These are phyloP conservation scores for Litocranius walleri DNA, from an alignment of 2,113 vertebrate species.

Conservation along the genomic window DNA sequence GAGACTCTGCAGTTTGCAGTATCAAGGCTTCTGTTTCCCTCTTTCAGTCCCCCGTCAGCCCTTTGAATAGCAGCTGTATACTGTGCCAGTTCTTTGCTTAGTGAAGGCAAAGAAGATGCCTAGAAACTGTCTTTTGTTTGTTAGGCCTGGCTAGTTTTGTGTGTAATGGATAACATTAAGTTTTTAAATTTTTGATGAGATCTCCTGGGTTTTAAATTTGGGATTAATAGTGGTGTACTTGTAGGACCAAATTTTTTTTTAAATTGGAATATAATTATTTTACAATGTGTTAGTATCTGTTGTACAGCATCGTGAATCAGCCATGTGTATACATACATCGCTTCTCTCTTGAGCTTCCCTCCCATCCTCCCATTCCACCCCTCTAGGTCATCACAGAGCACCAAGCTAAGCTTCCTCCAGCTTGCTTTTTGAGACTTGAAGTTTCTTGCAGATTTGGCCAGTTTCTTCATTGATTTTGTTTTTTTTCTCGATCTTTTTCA, in stretches of 20 bases:
- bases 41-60: not conserved
- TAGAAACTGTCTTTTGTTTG: not conserved
- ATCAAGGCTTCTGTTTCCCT: not conserved
- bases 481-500: not conserved
- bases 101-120: not conserved
- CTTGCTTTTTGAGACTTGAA: slow-evolving; percentile 17
- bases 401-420: not conserved
- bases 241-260: not conserved
- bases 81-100: not conserved
- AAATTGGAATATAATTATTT: not conserved
- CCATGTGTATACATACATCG: not conserved
- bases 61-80: not conserved
- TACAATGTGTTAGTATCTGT: not conserved
- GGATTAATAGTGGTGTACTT: not conserved
- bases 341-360: not conserved
- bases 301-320: not conserved
- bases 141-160: not conserved
- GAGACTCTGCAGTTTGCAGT: not conserved
- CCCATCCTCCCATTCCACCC: not conserved
- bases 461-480: slow-evolving; percentile 22
- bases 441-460: not conserved
- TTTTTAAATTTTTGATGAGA: not conserved
- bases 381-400: not conserved
- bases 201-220: slow-evolving; percentile 12
- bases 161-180: not conserved